Conservation (phyloP, 2,113 vertebrate genomes). For the Origma solitaria region DNA sequence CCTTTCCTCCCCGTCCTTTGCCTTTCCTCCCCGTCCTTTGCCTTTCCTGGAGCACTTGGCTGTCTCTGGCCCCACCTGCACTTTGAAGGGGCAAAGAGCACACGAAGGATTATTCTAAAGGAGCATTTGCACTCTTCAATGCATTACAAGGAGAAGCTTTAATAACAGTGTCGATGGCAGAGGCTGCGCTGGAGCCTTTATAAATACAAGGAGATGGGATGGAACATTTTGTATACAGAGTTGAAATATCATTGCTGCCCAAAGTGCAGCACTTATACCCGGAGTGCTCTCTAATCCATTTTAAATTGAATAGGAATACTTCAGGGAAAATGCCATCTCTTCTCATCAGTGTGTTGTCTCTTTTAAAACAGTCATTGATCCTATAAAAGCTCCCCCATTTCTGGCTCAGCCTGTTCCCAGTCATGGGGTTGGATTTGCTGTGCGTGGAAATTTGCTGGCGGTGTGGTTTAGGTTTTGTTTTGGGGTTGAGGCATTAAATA, state of each 20-base stretch:
- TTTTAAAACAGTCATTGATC: neutral
- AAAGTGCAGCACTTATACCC: neutral
- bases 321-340: neutral
- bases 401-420: neutral
- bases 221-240: neutral
- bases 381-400: neutral
- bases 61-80: neutral
- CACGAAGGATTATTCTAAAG: neutral
- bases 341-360: neutral
- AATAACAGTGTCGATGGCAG: neutral
- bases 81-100: neutral
- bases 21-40: too few species aligned
- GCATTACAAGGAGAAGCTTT: neutral
- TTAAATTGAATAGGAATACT: constrained; percentile 18
- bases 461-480: neutral
- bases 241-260: neutral
- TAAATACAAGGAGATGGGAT: neutral
- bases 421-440: neutral
- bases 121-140: neutral
- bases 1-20: too few species aligned
- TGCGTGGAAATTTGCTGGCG: neutral
- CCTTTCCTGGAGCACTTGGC: neutral
- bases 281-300: constrained; percentile 30
- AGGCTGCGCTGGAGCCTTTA: neutral
- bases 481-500: neutral